Percentiles rank a stretch among this genome's conserved stretches.
Evolutionary conservation across 1,140 invertebrate species (phyloP).

Genomic region (Drosophila hydei): DNA sequence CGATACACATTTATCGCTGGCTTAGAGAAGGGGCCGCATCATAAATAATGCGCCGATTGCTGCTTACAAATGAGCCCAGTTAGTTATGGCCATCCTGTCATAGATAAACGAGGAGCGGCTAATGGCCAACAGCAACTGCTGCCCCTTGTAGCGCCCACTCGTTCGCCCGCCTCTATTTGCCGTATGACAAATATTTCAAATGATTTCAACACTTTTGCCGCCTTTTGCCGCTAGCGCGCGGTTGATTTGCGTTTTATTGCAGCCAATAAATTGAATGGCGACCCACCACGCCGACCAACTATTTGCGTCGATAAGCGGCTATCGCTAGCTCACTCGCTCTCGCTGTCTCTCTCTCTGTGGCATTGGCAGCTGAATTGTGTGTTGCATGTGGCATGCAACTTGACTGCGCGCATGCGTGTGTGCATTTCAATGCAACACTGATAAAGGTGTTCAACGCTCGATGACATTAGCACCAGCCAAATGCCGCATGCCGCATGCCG

Average conservation of each 20-base stretch:
- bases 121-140: constrained; percentile 29
- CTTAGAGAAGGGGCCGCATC: constrained; percentile 5
- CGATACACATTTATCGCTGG: constrained; percentile 45
- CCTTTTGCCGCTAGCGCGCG: constrained; percentile 16
- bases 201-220: constrained; percentile 76
- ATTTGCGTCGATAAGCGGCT: constrained; percentile 68
- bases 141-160: constrained; percentile 13
- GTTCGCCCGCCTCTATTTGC: constrained; percentile 45
- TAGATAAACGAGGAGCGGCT: constrained; percentile 47
- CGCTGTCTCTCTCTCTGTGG: background rate
- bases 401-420: constrained; percentile 71
- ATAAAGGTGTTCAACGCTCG: constrained; percentile 83
- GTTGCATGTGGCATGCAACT: constrained; percentile 72
- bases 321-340: background rate
- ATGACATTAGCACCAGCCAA: constrained; percentile 83
- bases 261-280: constrained; percentile 81
- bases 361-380: constrained; percentile 25
- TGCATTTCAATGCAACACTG: constrained; percentile 83
- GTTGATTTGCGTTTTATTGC: constrained; percentile 81
- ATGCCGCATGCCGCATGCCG: constrained; percentile 51
- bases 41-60: constrained; percentile 30
- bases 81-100: constrained; percentile 54
- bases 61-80: constrained; percentile 44
- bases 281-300: constrained; percentile 67
- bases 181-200: constrained; percentile 81